Evolutionary conservation across 2,797 vertebrate genomes (phyloP).

Genomic region (Distichodus sexfasciatus): DNA sequence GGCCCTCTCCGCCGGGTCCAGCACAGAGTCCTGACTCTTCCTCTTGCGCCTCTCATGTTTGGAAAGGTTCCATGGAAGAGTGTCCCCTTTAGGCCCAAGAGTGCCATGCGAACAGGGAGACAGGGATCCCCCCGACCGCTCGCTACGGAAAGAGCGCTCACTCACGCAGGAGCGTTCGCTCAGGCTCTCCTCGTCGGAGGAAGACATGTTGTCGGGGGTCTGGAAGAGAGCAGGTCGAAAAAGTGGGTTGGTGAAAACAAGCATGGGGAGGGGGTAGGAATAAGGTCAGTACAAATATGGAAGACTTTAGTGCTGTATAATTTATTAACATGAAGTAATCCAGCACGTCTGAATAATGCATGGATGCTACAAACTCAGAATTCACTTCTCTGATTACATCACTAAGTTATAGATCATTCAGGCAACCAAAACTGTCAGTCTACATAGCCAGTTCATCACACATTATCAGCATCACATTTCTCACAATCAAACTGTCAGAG

Average conservation of each 20-base stretch:
- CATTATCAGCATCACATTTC: not conserved
- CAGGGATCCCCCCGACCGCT: conserved; percentile 89
- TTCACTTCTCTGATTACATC: conserved; percentile 18
- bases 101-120: conserved; percentile 85
- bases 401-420: not conserved
- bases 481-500: no score
- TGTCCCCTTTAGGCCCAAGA: conserved; percentile 85
- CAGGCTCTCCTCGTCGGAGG: conserved; percentile 94
- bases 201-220: conserved; percentile 82
- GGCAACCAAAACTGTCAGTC: conserved; percentile 2
- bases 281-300: conserved; percentile 46
- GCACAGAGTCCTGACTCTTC: conserved; percentile 93
- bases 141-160: conserved; percentile 90
- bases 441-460: conserved; percentile 22
- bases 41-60: conserved; percentile 93
- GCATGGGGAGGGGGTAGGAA: conserved; percentile 30
- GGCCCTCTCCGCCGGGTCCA: conserved; percentile 95
- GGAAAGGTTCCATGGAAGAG: conserved; percentile 94
- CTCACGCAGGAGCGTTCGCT: conserved; percentile 93
- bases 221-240: conserved; percentile 41
- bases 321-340: conserved; percentile 52
- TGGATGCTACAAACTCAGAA: not conserved
- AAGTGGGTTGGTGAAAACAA: not conserved
- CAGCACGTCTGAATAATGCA: conserved; percentile 54
- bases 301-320: conserved; percentile 50